phyloP scores from a whole-genome alignment of 2,113 vertebrate genomes.

The Melanotaenia duboulayi region DNA sequence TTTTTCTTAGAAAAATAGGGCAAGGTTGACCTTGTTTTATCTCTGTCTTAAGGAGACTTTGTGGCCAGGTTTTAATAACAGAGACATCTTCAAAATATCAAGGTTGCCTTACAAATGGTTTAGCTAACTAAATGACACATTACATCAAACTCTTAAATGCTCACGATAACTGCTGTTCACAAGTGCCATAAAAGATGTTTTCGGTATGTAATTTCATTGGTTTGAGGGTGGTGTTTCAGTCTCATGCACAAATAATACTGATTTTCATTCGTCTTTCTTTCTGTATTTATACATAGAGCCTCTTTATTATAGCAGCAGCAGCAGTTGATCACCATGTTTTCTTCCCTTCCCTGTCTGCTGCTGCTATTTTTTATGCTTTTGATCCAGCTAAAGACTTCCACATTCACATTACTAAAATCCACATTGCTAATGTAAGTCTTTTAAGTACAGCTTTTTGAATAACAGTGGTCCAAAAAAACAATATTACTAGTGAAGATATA shows the following conservation, averaged over 20 bases:
- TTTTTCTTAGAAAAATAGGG: not conserved
- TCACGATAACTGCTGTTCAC: no score
- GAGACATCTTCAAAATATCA: no score
- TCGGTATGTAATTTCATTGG: not conserved
- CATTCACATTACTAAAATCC: constrained; percentile 51
- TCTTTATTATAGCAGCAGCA: constrained; percentile 12
- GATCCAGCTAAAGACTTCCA: constrained; percentile 62
- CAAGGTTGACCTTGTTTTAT: no score
- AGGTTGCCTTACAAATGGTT: no score
- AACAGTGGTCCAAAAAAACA: not conserved
- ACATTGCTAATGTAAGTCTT: constrained; percentile 2
- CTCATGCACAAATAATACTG: not conserved
- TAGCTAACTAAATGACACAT: no score
- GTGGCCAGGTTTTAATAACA: no score
- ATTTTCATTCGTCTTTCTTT: constrained; percentile 12
- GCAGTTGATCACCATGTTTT: constrained; percentile 18
- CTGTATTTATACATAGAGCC: constrained; percentile 20
- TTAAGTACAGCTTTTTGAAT: constrained; percentile 24
- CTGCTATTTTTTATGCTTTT: constrained; percentile 50
- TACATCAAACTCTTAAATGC: no score
- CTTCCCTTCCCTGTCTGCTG: constrained; percentile 17
- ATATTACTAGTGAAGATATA: constrained; percentile 32
- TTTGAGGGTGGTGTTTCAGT: no score
- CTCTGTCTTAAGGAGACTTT: not conserved
- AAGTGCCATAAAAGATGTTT: not conserved